Base-by-base conservation (phyloP, 2,888 invertebrate genomes). In the Tortricodes alternella region DNA sequence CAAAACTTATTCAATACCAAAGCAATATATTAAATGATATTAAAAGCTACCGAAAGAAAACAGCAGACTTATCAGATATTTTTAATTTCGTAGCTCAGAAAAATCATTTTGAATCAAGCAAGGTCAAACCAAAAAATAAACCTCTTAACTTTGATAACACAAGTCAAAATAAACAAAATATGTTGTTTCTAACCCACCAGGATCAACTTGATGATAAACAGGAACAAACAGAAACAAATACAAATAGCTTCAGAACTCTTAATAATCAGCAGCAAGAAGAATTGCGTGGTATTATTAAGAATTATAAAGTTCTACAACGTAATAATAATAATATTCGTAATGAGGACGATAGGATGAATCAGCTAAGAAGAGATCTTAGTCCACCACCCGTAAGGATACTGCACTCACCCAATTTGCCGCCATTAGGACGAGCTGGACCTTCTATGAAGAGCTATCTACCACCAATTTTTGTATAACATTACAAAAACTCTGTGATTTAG, bases 401-500 rank as follows among this genome's bases (percentile, higher is more conserved):
- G 37, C 74, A 76, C 53, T 62, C 73, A 4, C 68, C 76, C 8
- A 78, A 75, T 59, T 68, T 87, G 46, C 90, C 89, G 3, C 89
- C 88, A 0, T 67, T 90, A 60, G 90, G 90, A 2, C 73, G 90
- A 53, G 89, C 89, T 4, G 90, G 90, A 2, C 90, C 90, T 9
- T 80, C 89, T 0, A 74, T 81, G 74, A 90, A 86, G 64, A 82
- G 80, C 56, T 89, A 89, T 65, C 64, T 86, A 50, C 90, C 90
- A 34, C 89, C 90, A 19, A 73, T 82, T 52, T 89, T 82, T 60
- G 75, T 81, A 62, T 87, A 79, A 73, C 11, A 49, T 49, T 34
- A 51, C 19, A 51, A 68, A 71, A 73, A 55, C 60, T 62, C 72
- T 83, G 84, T 86, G 84, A 84, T 85, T 74, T 70, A 59, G 21